Evolutionary conservation across 2,888 invertebrate species (phyloP).

Genomic region (Phyllotreta cruciferae): DNA sequence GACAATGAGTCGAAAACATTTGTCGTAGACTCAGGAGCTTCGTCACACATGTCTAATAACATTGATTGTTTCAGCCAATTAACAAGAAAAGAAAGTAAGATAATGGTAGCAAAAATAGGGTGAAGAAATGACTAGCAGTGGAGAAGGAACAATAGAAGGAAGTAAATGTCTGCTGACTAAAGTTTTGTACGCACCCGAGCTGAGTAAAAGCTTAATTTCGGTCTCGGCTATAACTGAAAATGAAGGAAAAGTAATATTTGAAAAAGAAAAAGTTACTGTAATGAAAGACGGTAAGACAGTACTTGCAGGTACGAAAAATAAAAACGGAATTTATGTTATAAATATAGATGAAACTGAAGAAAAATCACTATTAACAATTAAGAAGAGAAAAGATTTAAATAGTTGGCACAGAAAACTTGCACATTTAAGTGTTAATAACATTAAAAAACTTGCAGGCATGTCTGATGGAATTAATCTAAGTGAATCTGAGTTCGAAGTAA

Average conservation of each 20-base stretch:
- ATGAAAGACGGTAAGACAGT: constrained; percentile 17
- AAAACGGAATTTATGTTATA: constrained; percentile 38
- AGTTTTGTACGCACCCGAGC: constrained; percentile 35
- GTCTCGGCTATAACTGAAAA: constrained; percentile 31
- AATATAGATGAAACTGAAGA: constrained; percentile 20
- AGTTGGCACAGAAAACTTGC: constrained; percentile 14
- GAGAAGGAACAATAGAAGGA: too few species aligned
- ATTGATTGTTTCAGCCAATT: too few species aligned
- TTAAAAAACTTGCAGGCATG: constrained; percentile 23
- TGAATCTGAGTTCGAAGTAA: constrained; percentile 28
- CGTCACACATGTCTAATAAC: too few species aligned
- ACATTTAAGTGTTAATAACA: constrained; percentile 10
- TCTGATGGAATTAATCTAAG: constrained; percentile 31
- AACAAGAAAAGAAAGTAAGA: too few species aligned
- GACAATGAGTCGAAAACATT: too few species aligned
- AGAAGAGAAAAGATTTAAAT: constrained; percentile 15
- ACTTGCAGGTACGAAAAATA: constrained; percentile 27
- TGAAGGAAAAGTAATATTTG: constrained; percentile 30
- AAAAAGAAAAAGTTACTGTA: constrained; percentile 26
- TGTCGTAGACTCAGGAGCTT: too few species aligned
- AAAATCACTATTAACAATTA: constrained; percentile 32
- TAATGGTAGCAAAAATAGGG: too few species aligned
- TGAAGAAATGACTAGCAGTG: too few species aligned
- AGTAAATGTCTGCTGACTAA: constrained; percentile 35
- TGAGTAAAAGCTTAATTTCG: constrained; percentile 32